Percentiles rank a stretch among this genome's conserved stretches.
Evolutionary conservation across 2,797 vertebrate species (phyloP).

Genomic region (Falco peregrinus): DNA sequence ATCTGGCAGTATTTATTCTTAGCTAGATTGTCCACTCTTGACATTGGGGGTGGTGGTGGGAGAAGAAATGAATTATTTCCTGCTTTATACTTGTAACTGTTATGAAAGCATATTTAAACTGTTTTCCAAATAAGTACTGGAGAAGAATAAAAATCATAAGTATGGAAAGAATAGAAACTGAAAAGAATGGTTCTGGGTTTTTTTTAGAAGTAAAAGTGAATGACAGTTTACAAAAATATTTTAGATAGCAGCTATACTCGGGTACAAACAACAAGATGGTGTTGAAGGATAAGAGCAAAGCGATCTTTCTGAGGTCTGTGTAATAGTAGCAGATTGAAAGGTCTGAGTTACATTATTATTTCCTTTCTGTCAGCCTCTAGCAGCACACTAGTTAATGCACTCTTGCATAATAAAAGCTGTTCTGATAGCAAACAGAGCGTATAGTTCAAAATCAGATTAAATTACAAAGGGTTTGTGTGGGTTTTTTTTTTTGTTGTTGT

Average conservation of each 20-base stretch:
- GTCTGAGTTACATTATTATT: background rate
- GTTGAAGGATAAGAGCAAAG: background rate
- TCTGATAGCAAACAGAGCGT: background rate
- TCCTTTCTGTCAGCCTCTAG: background rate
- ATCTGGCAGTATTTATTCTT: slow-evolving; percentile 29
- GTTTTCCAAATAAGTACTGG: background rate
- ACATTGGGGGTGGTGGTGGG: background rate
- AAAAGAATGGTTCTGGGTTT: background rate
- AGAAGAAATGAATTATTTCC: background rate
- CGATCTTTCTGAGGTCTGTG: background rate
- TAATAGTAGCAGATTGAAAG: background rate
- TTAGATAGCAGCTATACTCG: background rate
- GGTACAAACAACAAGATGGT: background rate
- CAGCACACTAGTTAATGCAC: background rate
- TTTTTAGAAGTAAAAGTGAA: background rate
- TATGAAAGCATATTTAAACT: background rate
- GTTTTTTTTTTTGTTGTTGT: background rate
- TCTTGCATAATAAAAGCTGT: background rate
- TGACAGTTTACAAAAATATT: background rate
- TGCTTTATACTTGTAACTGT: background rate
- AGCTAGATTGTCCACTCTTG: background rate
- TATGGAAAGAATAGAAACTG: background rate
- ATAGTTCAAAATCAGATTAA: background rate
- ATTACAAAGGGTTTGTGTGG: too few relatives aligned
- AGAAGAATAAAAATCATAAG: background rate